phyloP scores from a whole-genome alignment of 2,888 invertebrate genomes.

The Herminia tarsipennalis region DNA sequence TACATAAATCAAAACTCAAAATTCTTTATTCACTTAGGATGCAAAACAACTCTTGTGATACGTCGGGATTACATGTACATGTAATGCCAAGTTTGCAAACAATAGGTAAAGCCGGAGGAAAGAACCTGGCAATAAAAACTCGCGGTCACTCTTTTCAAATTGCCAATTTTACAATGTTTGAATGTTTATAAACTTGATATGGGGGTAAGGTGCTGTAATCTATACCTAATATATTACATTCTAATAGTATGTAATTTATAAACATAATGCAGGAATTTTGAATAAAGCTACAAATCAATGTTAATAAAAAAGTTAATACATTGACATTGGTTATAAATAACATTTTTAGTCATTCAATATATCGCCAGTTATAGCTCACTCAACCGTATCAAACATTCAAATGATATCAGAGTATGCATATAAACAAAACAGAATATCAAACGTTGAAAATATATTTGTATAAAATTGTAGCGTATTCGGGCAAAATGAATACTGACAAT shows the following conservation, averaged over 20 bases:
- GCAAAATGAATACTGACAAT: constrained; percentile 31
- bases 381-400: constrained; percentile 24
- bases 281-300: not conserved
- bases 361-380: not conserved
- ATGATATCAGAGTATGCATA: constrained; percentile 50
- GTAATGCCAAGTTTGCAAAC: too few species aligned
- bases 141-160: too few species aligned
- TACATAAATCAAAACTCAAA: not conserved
- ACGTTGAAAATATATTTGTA: constrained; percentile 53
- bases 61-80: too few species aligned
- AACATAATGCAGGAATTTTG: constrained; percentile 1
- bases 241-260: constrained; percentile 1
- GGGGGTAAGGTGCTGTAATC: too few species aligned
- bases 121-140: too few species aligned
- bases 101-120: too few species aligned
- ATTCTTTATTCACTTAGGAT: too few species aligned
- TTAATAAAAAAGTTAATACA: not conserved
- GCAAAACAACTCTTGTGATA: too few species aligned
- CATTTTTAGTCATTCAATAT: not conserved
- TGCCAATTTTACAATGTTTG: too few species aligned
- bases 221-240: not conserved
- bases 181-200: too few species aligned
- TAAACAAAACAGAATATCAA: constrained; percentile 53
- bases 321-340: constrained; percentile 2
- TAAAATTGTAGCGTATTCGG: constrained; percentile 44